Percentiles rank a stretch among this genome's conserved stretches.
Evolutionary conservation across 2,888 invertebrate genomes (phyloP).

Genomic region (Druceiella hillmani): DNA sequence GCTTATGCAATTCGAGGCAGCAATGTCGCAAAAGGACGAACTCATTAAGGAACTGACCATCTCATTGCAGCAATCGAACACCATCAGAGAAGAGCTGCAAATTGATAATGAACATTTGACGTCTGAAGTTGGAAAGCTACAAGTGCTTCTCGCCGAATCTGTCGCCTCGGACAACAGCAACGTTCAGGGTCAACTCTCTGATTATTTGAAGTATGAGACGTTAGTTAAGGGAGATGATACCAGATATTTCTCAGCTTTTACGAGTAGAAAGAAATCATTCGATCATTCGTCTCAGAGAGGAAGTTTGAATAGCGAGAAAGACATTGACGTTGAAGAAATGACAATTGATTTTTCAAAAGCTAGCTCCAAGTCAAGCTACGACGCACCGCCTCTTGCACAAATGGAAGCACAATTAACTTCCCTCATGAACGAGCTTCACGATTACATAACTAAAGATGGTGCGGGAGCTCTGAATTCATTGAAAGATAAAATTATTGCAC

Average conservation of each 20-base stretch:
- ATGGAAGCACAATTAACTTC: slow-evolving; percentile 30
- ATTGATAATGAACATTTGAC: slow-evolving; percentile 56
- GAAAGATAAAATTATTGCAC: slow-evolving; percentile 51
- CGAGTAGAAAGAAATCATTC: slow-evolving; percentile 33
- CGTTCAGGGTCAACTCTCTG: slow-evolving; percentile 41
- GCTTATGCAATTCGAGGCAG: slow-evolving; percentile 68
- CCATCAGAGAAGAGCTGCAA: slow-evolving; percentile 56
- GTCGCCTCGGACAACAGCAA: slow-evolving; percentile 39
- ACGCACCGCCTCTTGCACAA: too few species aligned
- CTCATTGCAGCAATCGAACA: slow-evolving; percentile 62
- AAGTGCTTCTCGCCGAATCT: slow-evolving; percentile 35
- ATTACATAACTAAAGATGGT: slow-evolving; percentile 36
- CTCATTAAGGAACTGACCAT: slow-evolving; percentile 66
- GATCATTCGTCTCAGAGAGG: slow-evolving; percentile 30
- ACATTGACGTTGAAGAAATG: slow-evolving; percentile 48
- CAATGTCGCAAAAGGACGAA: slow-evolving; percentile 62
- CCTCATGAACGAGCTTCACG: slow-evolving; percentile 36
- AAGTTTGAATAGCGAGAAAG: slow-evolving; percentile 44
- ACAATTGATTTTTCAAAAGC: slow-evolving; percentile 42
- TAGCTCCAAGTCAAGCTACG: slow-evolving; percentile 36
- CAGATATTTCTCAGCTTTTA: slow-evolving; percentile 41
- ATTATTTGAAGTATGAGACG: slow-evolving; percentile 43
- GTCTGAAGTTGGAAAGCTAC: slow-evolving; percentile 51
- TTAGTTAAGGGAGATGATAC: slow-evolving; percentile 43
- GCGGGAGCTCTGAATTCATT: slow-evolving; percentile 43